These are phyloP conservation scores for Catharus minimus DNA, from an alignment of 2,113 vertebrate genomes.

Conservation along the genomic window DNA sequence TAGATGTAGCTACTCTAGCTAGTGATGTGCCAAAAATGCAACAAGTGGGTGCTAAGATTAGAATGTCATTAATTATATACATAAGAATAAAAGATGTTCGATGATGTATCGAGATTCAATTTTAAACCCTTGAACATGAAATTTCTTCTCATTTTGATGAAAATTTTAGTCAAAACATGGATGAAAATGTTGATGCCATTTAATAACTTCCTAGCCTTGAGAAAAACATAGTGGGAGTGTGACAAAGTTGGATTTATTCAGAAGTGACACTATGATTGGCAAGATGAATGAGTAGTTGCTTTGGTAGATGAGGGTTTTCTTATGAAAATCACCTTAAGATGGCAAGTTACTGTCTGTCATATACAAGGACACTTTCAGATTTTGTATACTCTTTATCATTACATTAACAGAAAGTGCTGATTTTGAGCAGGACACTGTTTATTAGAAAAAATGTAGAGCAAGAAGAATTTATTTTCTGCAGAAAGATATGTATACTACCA, in stretches of 20 bases:
- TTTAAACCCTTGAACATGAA: not conserved
- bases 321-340: not conserved
- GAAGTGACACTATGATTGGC: constrained; percentile 26
- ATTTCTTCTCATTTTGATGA: not conserved
- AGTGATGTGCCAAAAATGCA: not conserved
- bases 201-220: constrained; percentile 37
- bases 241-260: constrained; percentile 35
- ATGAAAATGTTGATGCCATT: constrained; percentile 19
- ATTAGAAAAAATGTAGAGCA: not conserved
- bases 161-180: not conserved
- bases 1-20: not conserved
- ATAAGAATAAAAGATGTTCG: not conserved
- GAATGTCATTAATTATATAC: not conserved
- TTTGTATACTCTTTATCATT: not conserved
- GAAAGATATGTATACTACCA: not conserved
- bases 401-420: not conserved
- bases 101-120: not conserved
- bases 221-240: constrained; percentile 21
- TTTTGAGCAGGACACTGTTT: not conserved
- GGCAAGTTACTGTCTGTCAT: not conserved
- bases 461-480: not conserved
- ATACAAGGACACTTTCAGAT: not conserved
- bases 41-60: not conserved
- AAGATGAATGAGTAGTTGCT: constrained; percentile 21
- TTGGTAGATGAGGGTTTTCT: not conserved